Base-by-base conservation (phyloP, 2,888 invertebrate genomes). In the Hydropsyche betteni region DNA sequence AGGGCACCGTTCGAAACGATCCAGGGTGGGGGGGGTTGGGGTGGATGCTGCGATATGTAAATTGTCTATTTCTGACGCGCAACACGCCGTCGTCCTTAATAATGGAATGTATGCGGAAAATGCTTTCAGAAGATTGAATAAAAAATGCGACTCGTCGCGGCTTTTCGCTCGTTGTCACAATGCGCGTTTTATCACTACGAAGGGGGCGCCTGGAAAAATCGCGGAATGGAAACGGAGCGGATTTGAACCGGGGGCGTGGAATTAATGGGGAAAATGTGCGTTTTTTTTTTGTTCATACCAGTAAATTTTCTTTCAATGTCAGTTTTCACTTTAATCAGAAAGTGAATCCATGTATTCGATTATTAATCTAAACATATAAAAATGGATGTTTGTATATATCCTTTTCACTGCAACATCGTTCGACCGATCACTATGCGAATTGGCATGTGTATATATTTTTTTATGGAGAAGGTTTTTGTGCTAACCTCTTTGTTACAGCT, bases 111-210 rank as follows among this genome's bases (percentile, higher is more conserved):
- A 61, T 76, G 74, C 69, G 61, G 74, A 74, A 76, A 76, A 76
- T 52, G 76, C 76, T 76, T 76, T 76, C 76, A 76, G 73, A 55
- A 71, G 74, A 76, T 76, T 76, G 76, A 76, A 76, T 74, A 76
- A 74, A 76, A 76, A 74, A 68, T 74, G 72, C 58, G 70, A 51
- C 51, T 55, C 36, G 34, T 72, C 38, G 72, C 24, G 53, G 33
- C 69, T 51, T 69, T 69, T 69, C 50, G 44, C 69, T 69, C 69
- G 69, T 38, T 69, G 50, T 61, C 61, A 61, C 61, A 61, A 16
- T 61, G 61, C 33, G 33, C 61, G 16, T 64, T 64, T 64, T 36
- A 64, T 64, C 64, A 64, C 34, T 64, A 36, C n/a, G 64, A 64
- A 64, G 10, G 6, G 55, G 24, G 24, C 24, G 24, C 24, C 24